phyloP scores from a whole-genome alignment of 2,113 vertebrate genomes.

The Nannospalax galili region DNA sequence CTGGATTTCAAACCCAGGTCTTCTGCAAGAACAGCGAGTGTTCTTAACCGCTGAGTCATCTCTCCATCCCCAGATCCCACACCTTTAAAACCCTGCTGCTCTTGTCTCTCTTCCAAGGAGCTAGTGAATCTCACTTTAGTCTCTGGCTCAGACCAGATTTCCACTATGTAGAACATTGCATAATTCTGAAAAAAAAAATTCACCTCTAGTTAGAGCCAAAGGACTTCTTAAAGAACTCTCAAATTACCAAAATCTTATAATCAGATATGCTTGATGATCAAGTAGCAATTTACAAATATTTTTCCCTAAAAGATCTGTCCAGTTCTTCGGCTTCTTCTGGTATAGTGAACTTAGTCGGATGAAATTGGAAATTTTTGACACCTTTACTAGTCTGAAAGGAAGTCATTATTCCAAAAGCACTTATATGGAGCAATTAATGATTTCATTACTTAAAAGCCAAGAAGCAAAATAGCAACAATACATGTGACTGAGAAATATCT shows the following conservation, averaged over 20 bases:
- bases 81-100: not conserved
- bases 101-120: not conserved
- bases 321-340: constrained; percentile 17
- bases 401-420: constrained; percentile 25
- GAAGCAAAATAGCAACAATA: constrained; percentile 36
- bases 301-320: not conserved
- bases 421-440: not conserved
- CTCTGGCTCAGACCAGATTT: not conserved
- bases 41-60: too few relatives aligned
- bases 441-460: constrained; percentile 19
- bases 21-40: too few relatives aligned
- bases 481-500: constrained; percentile 20
- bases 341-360: constrained; percentile 55
- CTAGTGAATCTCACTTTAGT: not conserved
- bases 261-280: not conserved
- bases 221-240: constrained; percentile 25
- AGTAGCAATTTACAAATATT: constrained; percentile 36
- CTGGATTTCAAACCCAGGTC: too few relatives aligned
- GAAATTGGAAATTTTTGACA: constrained; percentile 46
- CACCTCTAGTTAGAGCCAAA: not conserved
- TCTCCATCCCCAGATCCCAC: too few relatives aligned
- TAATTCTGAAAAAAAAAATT: not conserved
- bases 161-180: not conserved
- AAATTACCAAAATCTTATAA: constrained; percentile 27
- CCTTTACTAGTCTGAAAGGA: constrained; percentile 28